Percentiles rank a stretch among this genome's conserved stretches.
These are phyloP conservation scores for Aeoliscus strigatus DNA, from an alignment of 2,797 vertebrate genomes.

Conservation along the genomic window DNA sequence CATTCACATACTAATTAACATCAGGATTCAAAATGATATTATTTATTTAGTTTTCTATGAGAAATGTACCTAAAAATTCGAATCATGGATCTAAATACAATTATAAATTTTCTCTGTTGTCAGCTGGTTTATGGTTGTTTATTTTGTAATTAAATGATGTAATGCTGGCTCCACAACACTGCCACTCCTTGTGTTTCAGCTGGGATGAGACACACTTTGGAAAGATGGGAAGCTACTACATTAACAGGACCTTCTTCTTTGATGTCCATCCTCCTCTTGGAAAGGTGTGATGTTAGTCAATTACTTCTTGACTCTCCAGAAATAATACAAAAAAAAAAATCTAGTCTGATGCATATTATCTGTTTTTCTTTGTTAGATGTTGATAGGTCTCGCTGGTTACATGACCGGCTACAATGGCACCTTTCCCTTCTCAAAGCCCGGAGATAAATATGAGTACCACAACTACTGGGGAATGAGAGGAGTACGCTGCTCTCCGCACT, in stretches of 20 bases:
- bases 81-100: too few relatives aligned
- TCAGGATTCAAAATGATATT: too few relatives aligned
- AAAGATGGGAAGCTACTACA: constrained; percentile 99
- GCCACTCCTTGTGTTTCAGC: constrained; percentile 63
- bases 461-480: constrained; percentile 95
- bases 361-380: constrained; percentile 79
- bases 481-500: constrained; percentile 66
- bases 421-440: constrained; percentile 93
- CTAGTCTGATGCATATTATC: background rate
- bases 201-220: constrained; percentile 99
- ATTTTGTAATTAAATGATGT: too few relatives aligned
- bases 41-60: too few relatives aligned
- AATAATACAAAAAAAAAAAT: background rate
- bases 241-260: constrained; percentile 97
- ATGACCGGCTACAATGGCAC: constrained; percentile 92
- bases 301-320: background rate
- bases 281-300: constrained; percentile 77
- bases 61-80: too few relatives aligned
- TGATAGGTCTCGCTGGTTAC: constrained; percentile 94
- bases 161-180: too few relatives aligned
- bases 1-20: too few relatives aligned
- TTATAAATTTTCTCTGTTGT: too few relatives aligned
- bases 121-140: too few relatives aligned
- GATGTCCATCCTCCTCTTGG: constrained; percentile 96
- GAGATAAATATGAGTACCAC: constrained; percentile 90